Conservation (phyloP, 2,888 invertebrate species). For the Pimpla rufipes region DNA sequence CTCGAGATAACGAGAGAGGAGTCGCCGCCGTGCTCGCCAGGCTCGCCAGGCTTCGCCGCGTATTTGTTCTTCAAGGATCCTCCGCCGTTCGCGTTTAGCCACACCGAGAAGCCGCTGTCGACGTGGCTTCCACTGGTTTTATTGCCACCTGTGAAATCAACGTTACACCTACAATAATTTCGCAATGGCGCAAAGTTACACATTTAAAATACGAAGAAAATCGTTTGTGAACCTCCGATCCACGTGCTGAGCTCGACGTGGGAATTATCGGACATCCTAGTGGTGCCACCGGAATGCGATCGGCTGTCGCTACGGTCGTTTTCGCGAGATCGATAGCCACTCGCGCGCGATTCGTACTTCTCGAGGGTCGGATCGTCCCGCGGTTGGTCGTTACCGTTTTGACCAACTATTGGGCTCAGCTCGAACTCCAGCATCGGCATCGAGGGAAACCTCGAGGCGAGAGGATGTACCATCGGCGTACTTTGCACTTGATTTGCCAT, state of each 20-base stretch:
- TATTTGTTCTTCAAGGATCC: conserved; percentile 72
- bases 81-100: conserved; percentile 77
- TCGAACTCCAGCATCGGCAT: conserved; percentile 82
- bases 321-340: conserved; percentile 78
- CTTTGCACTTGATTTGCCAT: conserved; percentile 81
- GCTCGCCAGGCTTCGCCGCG: conserved; percentile 45
- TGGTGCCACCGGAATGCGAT: conserved; percentile 83
- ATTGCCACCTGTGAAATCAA: conserved; percentile 75
- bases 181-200: neutral
- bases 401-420: conserved; percentile 83
- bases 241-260: conserved; percentile 89
- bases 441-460: conserved; percentile 78
- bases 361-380: conserved; percentile 84
- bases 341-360: conserved; percentile 81
- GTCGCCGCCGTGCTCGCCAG: conserved; percentile 62
- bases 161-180: conserved; percentile 2
- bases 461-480: conserved; percentile 82
- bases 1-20: conserved; percentile 71
- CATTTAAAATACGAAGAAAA: conserved; percentile 18
- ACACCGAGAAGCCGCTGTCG: conserved; percentile 83
- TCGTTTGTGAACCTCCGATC: conserved; percentile 88
- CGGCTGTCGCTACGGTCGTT: conserved; percentile 83
- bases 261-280: conserved; percentile 86
- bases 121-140: conserved; percentile 75
- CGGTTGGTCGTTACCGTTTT: conserved; percentile 68